Base-by-base conservation (phyloP, 2,113 vertebrate species). In the Nasalis larvatus region DNA sequence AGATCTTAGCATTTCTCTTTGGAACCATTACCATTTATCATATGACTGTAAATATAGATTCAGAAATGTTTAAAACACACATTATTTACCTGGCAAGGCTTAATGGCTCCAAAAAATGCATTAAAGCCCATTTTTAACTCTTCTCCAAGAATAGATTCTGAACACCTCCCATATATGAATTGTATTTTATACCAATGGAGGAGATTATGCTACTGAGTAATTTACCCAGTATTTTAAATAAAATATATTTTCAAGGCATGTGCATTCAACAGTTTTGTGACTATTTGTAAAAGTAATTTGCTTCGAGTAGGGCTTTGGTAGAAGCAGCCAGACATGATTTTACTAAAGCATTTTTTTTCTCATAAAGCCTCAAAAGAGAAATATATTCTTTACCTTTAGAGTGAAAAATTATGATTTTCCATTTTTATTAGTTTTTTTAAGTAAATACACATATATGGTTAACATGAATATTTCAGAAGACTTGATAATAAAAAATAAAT, bases 1-100 rank as follows among this genome's bases (percentile, higher is more conserved):
- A 97, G 95, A 81, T 96, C 91, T 88, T 97, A 96, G 94, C 49
- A 30, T 97, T 97, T 98, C 95, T 98, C 97, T 94, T 94, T 95
- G 89, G 96, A 94, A 52, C 95, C 94, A 97, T 98, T 97, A 97
- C 60, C 95, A 85, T 97, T 97, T 97, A 97, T 98, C 96, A 97
- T 96, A 91, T 49, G 95, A 91, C 97, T 98, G 95, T 97, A 98
- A 98, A 97, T 97, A 98, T 97, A 97, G 97, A 98, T 96, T 98
- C 87, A 81, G 73, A 63, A 92, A 97, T 98, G 96, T 98, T 98
- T 98, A 97, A 97, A 96, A 97, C 35, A 78, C 86, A 93, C 96
- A 97, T 97, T 98, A 97, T 97, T 98, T 98, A 98, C 97, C 95
- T 96, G 95, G 97, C 95, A 91, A 86, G 71, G 66, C 95, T 82